These are phyloP conservation scores for Agriotes lineatus DNA, from an alignment of 2,888 invertebrate species.

Conservation along the genomic window DNA sequence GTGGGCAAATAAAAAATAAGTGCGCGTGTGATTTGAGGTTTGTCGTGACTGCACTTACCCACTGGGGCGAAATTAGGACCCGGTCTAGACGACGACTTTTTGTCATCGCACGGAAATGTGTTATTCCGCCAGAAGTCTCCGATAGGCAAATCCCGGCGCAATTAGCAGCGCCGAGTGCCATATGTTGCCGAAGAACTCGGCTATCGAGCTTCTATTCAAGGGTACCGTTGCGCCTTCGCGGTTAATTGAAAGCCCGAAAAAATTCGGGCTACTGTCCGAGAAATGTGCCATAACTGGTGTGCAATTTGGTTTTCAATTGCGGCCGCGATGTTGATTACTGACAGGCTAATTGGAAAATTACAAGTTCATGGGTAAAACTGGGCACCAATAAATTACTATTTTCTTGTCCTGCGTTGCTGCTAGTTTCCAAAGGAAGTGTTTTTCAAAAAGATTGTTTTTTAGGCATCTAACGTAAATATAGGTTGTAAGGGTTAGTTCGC, in stretches of 20 bases:
- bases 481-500: no score
- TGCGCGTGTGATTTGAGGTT: constrained; percentile 28
- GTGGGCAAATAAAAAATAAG: constrained; percentile 29
- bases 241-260: constrained; percentile 14
- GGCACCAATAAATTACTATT: background rate
- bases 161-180: constrained; percentile 20
- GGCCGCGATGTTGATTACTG: background rate
- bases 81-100: constrained; percentile 26
- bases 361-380: background rate
- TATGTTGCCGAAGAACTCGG: constrained; percentile 4
- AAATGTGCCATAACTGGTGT: constrained; percentile 7
- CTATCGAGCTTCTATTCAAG: constrained; percentile 9
- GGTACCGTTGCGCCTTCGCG: constrained; percentile 12
- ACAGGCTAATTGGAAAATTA: background rate
- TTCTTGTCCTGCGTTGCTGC: background rate
- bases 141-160: constrained; percentile 14
- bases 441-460: no score
- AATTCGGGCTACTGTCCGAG: constrained; percentile 6
- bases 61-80: constrained; percentile 29
- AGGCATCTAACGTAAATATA: no score
- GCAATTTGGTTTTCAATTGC: constrained; percentile 12
- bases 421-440: no score
- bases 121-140: constrained; percentile 8
- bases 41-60: constrained; percentile 33
- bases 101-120: constrained; percentile 25